Evolutionary conservation across 2,888 invertebrate species (phyloP).

Genomic region (Beris chalybata): DNA sequence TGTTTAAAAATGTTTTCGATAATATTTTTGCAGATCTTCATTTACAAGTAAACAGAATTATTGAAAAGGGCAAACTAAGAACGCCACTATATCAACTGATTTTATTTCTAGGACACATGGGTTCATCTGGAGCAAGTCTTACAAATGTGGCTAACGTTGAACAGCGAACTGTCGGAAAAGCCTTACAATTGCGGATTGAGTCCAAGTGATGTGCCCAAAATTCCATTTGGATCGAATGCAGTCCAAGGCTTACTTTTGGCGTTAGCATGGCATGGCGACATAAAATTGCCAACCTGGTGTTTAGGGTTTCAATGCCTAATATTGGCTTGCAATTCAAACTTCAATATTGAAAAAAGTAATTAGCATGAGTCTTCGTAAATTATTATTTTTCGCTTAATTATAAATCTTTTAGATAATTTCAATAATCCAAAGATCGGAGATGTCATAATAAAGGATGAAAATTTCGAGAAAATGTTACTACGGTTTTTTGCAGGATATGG

Average conservation of each 20-base stretch:
- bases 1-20: constrained; percentile 72
- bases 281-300: constrained; percentile 75
- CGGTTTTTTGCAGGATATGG: constrained; percentile 68
- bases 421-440: constrained; percentile 58
- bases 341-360: constrained; percentile 44
- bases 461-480: constrained; percentile 66
- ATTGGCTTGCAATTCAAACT: constrained; percentile 67
- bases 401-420: constrained; percentile 41
- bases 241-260: constrained; percentile 68
- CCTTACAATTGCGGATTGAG: constrained; percentile 60
- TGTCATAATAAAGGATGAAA: constrained; percentile 64
- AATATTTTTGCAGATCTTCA: constrained; percentile 69
- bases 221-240: constrained; percentile 66
- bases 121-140: constrained; percentile 81
- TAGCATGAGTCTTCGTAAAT: background rate
- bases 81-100: background rate
- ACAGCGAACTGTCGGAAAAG: constrained; percentile 61
- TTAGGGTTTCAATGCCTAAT: constrained; percentile 72
- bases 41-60: constrained; percentile 52
- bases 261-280: constrained; percentile 67
- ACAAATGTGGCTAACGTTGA: constrained; percentile 84
- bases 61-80: constrained; percentile 4
- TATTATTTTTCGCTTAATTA: background rate
- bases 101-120: constrained; percentile 63
- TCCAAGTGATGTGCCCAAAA: constrained; percentile 63